Evolutionary conservation across 2,797 vertebrate genomes (phyloP).

Genomic region (Enteromius unitaeniatus): DNA sequence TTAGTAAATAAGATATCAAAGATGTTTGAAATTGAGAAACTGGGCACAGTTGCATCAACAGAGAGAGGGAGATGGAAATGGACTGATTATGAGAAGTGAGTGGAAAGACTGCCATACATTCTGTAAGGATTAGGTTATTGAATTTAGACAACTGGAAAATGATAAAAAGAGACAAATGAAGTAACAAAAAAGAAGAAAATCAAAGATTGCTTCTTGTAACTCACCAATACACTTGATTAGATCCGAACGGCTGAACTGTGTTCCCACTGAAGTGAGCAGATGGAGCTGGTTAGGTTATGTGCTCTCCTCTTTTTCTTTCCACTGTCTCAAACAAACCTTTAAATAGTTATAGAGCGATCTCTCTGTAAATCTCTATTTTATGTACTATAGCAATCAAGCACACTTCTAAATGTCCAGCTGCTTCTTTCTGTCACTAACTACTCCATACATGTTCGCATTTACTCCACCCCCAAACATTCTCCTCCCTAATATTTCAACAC

Average conservation of each 20-base stretch:
- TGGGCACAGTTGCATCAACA: slow-evolving; percentile 20
- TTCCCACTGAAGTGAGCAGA: slow-evolving; percentile 15
- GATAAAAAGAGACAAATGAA: not conserved
- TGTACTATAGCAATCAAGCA: not conserved
- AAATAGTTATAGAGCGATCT: not conserved
- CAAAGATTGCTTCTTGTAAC: slow-evolving; percentile 10
- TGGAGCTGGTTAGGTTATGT: slow-evolving; percentile 14
- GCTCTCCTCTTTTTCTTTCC: not conserved
- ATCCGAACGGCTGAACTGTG: slow-evolving; percentile 1
- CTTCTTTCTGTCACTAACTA: not conserved
- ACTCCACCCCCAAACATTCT: not conserved
- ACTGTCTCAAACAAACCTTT: not conserved
- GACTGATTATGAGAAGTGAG: not conserved
- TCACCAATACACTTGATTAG: slow-evolving; percentile 39
- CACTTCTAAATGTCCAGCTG: not conserved
- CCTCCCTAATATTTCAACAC: not conserved
- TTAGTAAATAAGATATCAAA: not conserved
- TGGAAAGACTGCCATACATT: not conserved
- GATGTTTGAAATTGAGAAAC: slow-evolving; percentile 21
- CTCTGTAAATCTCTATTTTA: not conserved
- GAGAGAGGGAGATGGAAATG: slow-evolving; percentile 5
- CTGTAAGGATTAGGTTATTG: not conserved
- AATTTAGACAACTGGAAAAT: not conserved
- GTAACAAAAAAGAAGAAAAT: not conserved
- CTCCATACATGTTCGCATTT: not conserved